Conservation (phyloP, 2,888 invertebrate species). For the Cynaeus angustus region DNA sequence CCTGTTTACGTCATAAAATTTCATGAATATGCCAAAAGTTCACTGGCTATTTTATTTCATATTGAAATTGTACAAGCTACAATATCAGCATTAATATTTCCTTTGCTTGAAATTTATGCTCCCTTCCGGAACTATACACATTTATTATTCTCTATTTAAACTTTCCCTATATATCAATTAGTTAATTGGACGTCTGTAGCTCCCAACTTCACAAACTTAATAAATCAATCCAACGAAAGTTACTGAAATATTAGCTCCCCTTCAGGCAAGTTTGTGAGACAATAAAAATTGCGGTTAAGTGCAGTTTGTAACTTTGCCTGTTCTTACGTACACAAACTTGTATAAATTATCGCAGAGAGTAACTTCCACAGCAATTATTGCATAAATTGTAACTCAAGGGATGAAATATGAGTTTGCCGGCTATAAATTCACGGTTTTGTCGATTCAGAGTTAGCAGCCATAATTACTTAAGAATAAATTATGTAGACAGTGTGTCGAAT, state of each 20-base stretch:
- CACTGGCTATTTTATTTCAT: background rate
- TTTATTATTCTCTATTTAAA: constrained; percentile 45
- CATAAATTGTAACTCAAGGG: constrained; percentile 18
- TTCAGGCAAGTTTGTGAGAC: constrained; percentile 30
- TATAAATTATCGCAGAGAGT: constrained; percentile 16
- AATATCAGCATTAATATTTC: constrained; percentile 2
- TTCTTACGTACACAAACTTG: constrained; percentile 31
- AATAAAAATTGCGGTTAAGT: constrained; percentile 38
- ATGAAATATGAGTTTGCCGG: constrained; percentile 25
- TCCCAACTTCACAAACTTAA: constrained; percentile 40
- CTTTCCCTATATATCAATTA: constrained; percentile 47
- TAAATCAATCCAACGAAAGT: constrained; percentile 40
- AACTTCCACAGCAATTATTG: constrained; percentile 19
- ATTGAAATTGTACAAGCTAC: background rate
- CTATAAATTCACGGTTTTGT: constrained; percentile 31
- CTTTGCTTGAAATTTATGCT: background rate
- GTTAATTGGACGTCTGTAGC: constrained; percentile 43
- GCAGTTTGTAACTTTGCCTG: constrained; percentile 25
- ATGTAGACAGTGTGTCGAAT: constrained; percentile 20
- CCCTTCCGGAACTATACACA: constrained; percentile 30
- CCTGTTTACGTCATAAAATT: background rate
- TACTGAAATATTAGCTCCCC: constrained; percentile 17
- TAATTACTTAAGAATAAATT: constrained; percentile 32
- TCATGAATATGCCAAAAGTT: constrained; percentile 1
- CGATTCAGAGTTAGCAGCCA: constrained; percentile 15